These are phyloP conservation scores for Sphecodes monilicornis DNA, from an alignment of 2,888 invertebrate genomes.

Conservation along the genomic window DNA sequence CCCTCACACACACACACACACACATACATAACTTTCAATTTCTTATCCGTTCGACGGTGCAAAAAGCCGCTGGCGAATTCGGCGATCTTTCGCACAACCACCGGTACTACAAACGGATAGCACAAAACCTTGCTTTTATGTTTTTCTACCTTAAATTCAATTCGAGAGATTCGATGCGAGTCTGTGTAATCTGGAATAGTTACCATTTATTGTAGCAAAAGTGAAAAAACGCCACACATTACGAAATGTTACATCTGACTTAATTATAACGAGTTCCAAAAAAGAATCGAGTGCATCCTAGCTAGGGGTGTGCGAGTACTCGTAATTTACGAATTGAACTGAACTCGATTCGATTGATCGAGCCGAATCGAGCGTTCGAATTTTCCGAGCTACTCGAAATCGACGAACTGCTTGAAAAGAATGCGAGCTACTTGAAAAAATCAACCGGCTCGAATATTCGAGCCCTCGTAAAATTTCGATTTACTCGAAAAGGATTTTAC, in stretches of 20 bases:
- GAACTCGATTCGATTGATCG: too few relatives aligned
- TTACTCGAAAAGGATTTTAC: too few relatives aligned
- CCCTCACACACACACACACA: too few relatives aligned
- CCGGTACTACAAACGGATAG: neutral
- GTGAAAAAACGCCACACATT: neutral
- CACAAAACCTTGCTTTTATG: neutral
- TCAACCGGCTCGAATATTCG: too few relatives aligned
- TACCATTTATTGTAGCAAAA: neutral
- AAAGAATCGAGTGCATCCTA: neutral
- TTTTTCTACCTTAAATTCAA: neutral
- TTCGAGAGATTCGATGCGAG: neutral
- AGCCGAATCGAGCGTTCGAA: too few relatives aligned
- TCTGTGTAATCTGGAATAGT: neutral
- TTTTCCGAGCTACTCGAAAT: too few relatives aligned
- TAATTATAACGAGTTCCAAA: neutral
- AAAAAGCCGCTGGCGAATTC: neutral
- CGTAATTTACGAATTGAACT: too few relatives aligned
- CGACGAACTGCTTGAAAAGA: too few relatives aligned
- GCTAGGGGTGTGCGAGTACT: too few relatives aligned
- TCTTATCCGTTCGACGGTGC: conserved; percentile 10
- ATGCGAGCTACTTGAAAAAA: too few relatives aligned
- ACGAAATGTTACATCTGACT: neutral
- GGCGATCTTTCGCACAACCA: conserved; percentile 10
- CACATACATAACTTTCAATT: conserved; percentile 29
- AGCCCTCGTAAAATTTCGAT: too few relatives aligned